phyloP scores from a whole-genome alignment of 1,140 invertebrate species.

The Kradibia gibbosae region DNA sequence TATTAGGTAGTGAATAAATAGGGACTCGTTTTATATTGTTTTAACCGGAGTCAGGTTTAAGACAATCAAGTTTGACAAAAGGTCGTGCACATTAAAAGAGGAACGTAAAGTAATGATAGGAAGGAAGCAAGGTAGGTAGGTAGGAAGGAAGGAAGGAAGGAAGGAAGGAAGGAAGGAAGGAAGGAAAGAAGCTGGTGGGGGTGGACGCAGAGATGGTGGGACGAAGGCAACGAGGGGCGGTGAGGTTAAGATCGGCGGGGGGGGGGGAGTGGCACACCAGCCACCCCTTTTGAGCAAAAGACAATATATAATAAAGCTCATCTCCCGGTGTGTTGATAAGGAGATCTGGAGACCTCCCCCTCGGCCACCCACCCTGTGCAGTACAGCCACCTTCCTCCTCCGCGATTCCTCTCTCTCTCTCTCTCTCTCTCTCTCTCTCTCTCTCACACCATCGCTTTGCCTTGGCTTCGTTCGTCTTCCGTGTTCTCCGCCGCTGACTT shows the following conservation, averaged over 20 bases:
- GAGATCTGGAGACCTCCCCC: background rate
- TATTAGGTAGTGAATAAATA: background rate
- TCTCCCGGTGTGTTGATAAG: slow-evolving; percentile 68
- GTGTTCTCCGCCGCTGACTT: slow-evolving; percentile 62
- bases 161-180: slow-evolving; percentile 53
- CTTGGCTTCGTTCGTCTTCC: background rate
- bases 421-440: background rate
- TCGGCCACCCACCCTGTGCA: background rate
- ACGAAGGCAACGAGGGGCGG: slow-evolving; percentile 47
- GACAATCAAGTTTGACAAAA: background rate
- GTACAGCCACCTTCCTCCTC: too few relatives aligned
- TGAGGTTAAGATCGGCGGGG: too few relatives aligned
- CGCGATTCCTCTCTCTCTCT: background rate
- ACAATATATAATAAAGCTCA: slow-evolving; percentile 75
- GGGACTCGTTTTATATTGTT: background rate
- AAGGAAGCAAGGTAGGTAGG: background rate
- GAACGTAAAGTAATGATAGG: background rate
- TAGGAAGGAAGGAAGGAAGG: slow-evolving; percentile 46
- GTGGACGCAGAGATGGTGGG: slow-evolving; percentile 53
- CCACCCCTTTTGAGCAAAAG: slow-evolving; percentile 52
- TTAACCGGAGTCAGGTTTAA: background rate
- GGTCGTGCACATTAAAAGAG: background rate
- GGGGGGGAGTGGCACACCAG: background rate
- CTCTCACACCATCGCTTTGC: background rate
- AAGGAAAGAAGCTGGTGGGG: slow-evolving; percentile 27